Evolutionary conservation across 2,888 invertebrate species (phyloP).

Genomic region (Drosophila pegasa): DNA sequence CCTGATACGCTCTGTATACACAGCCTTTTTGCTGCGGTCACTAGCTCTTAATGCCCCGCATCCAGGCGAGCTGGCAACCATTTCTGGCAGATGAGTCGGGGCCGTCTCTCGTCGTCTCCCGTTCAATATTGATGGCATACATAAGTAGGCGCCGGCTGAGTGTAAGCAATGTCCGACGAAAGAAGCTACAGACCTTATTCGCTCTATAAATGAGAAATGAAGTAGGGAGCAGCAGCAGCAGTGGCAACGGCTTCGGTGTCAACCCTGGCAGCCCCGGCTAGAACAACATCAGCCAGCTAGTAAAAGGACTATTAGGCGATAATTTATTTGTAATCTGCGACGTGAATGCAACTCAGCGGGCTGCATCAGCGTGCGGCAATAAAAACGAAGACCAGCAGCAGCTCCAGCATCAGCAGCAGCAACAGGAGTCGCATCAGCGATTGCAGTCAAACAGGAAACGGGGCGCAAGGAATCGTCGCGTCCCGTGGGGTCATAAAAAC

Average conservation of each 20-base stretch:
- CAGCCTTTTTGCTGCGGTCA: slow-evolving; percentile 3
- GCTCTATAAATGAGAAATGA: slow-evolving; percentile 33
- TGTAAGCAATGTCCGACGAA: neutral
- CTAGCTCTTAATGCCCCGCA: slow-evolving; percentile 6
- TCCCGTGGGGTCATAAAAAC: slow-evolving; percentile 73
- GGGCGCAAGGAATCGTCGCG: slow-evolving; percentile 46
- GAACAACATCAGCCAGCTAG: slow-evolving; percentile 34
- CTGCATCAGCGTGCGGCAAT: slow-evolving; percentile 19
- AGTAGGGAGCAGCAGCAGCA: slow-evolving; percentile 36
- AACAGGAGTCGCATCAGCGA: slow-evolving; percentile 3
- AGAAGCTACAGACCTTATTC: slow-evolving; percentile 22
- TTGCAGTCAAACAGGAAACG: slow-evolving; percentile 32
- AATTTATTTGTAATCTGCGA: slow-evolving; percentile 85
- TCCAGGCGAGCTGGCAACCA: slow-evolving; percentile 1
- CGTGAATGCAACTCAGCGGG: slow-evolving; percentile 65
- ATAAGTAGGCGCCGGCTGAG: slow-evolving; percentile 12
- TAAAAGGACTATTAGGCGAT: slow-evolving; percentile 83
- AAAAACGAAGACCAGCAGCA: neutral
- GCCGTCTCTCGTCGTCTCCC: slow-evolving; percentile 13
- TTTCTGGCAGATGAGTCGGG: slow-evolving; percentile 17
- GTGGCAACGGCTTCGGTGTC: slow-evolving; percentile 4
- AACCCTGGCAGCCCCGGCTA: slow-evolving; percentile 9
- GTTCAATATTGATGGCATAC: slow-evolving; percentile 39
- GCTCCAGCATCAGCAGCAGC: neutral
- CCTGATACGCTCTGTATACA: neutral